Conservation (phyloP, 1,140 invertebrate genomes). For the Zaprionus lachaisei region DNA sequence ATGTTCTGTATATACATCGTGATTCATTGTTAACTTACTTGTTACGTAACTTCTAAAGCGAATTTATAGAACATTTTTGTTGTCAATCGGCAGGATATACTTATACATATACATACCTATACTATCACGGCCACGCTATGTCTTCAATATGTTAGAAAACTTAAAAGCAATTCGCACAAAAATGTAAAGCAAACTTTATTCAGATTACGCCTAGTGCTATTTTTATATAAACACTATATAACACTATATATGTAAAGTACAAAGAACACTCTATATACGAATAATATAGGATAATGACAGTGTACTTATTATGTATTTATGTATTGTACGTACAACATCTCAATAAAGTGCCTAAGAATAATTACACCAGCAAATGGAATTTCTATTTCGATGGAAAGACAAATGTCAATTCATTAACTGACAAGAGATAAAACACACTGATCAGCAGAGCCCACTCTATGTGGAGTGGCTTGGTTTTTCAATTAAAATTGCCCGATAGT, state of each 20-base stretch:
- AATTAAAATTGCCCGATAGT: slow-evolving; percentile 64
- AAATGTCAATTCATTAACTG: slow-evolving; percentile 23
- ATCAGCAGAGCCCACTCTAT: slow-evolving; percentile 34
- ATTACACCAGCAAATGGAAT: slow-evolving; percentile 36
- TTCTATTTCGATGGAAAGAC: slow-evolving; percentile 4
- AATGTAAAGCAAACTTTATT: slow-evolving; percentile 53
- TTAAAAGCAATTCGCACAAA: slow-evolving; percentile 68
- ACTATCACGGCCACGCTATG: slow-evolving; percentile 45
- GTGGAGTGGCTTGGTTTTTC: slow-evolving; percentile 25
- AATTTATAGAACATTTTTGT: slow-evolving; percentile 32
- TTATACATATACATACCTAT: background rate
- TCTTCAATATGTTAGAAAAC: slow-evolving; percentile 61
- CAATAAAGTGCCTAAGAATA: slow-evolving; percentile 76
- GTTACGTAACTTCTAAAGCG: slow-evolving; percentile 29
- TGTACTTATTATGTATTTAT: slow-evolving; percentile 52
- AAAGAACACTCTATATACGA: slow-evolving; percentile 1
- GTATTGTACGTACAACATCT: slow-evolving; percentile 63
- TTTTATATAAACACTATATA: slow-evolving; percentile 49
- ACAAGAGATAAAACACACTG: slow-evolving; percentile 23
- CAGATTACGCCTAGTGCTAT: slow-evolving; percentile 47
- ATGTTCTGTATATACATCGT: slow-evolving; percentile 25
- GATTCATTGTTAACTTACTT: slow-evolving; percentile 37
- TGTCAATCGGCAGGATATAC: slow-evolving; percentile 8
- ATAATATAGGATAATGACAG: slow-evolving; percentile 46
- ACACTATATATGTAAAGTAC: slow-evolving; percentile 17